A percentile compares a stretch with the other conserved stretches of the same genome.
Conservation (phyloP, 2,797 vertebrate genomes). For the Octomys mimax region DNA sequence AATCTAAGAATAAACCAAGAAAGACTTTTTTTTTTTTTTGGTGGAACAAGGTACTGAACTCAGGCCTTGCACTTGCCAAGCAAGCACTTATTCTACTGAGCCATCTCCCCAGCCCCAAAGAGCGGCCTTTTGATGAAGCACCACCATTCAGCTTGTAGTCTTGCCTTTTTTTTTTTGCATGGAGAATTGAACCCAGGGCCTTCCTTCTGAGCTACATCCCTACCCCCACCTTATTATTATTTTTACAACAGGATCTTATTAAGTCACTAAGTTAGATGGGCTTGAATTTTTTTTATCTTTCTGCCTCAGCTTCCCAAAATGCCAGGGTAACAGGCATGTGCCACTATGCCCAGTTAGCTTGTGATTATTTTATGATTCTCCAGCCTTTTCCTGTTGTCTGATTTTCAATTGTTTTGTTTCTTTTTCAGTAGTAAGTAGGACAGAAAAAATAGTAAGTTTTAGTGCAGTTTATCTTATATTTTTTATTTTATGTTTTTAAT, state of each 20-base stretch:
- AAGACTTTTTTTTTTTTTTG: background rate
- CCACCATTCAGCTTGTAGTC: background rate
- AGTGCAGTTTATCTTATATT: background rate
- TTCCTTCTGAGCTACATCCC: background rate
- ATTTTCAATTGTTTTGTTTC: constrained; percentile 23
- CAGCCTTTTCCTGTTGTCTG: background rate
- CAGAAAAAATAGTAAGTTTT: background rate
- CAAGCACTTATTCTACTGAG: too few relatives aligned
- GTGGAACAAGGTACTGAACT: too few relatives aligned
- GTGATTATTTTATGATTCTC: background rate
- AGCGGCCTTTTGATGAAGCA: background rate
- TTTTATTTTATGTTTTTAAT: background rate
- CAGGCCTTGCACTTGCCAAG: too few relatives aligned
- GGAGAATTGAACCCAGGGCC: background rate
- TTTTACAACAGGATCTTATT: background rate
- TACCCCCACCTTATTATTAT: background rate
- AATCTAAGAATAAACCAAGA: background rate
- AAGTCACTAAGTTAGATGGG: background rate
- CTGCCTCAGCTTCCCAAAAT: background rate
- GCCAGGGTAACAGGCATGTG: background rate
- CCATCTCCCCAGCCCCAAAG: too few relatives aligned
- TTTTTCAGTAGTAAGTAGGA: background rate
- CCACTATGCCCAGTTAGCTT: background rate
- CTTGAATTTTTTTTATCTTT: background rate
- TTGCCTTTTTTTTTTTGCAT: background rate